Percentiles rank a stretch among this genome's conserved stretches.
phyloP scores from a whole-genome alignment of 2,113 vertebrate species.

The Drymodes brunneopygia region DNA sequence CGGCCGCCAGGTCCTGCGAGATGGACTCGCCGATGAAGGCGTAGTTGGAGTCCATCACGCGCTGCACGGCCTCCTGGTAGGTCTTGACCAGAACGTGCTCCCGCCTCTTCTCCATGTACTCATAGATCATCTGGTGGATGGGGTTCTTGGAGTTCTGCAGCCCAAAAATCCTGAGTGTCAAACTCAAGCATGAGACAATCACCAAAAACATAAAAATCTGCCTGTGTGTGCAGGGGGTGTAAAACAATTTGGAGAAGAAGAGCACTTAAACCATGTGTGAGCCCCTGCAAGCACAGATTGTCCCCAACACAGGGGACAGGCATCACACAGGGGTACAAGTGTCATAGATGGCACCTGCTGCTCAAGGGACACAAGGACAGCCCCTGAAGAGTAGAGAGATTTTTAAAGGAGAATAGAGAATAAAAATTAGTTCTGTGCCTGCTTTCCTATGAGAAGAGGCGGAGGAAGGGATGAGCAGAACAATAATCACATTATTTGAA shows the following conservation, averaged over 20 bases:
- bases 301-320: background rate
- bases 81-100: constrained; percentile 64
- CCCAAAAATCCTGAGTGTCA: background rate
- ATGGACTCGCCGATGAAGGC: constrained; percentile 87
- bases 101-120: constrained; percentile 82
- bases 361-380: background rate
- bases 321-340: background rate
- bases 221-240: rapidly evolving
- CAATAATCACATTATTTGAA: background rate
- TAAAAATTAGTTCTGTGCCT: background rate
- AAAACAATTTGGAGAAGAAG: background rate
- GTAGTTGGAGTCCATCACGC: constrained; percentile 76
- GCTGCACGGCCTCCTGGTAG: constrained; percentile 77
- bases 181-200: background rate
- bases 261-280: background rate
- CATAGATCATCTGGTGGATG: constrained; percentile 76
- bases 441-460: background rate
- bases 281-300: background rate
- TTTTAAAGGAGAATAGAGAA: background rate
- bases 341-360: background rate
- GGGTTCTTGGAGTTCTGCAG: constrained; percentile 80
- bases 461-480: background rate
- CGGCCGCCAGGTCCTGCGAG: constrained; percentile 78
- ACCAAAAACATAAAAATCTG: too few relatives aligned
- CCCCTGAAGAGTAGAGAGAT: background rate